Percentiles rank a stretch among this genome's conserved stretches.
These are phyloP conservation scores for Rhagologus leucostigma DNA, from an alignment of 2,113 vertebrate genomes.

Conservation along the genomic window DNA sequence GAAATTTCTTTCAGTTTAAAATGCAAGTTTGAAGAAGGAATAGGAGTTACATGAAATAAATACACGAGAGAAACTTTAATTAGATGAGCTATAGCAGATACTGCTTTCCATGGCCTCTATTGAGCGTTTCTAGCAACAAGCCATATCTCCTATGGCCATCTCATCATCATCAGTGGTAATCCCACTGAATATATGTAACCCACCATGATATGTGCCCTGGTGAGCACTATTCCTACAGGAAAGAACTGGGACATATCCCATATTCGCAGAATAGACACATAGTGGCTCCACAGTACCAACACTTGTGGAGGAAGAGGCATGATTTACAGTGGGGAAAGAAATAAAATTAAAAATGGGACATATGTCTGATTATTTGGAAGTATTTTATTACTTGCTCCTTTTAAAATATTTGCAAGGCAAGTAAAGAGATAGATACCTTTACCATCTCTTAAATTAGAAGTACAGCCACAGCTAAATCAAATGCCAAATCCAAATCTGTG, in stretches of 20 bases:
- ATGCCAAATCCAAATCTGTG: not conserved
- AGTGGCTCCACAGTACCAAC: not conserved
- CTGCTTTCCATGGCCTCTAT: not conserved
- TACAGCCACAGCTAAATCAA: not conserved
- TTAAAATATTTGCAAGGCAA: not conserved
- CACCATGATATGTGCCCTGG: fast-evolving
- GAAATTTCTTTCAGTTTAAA: not conserved
- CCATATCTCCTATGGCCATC: fast-evolving
- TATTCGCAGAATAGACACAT: not conserved
- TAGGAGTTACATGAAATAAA: not conserved
- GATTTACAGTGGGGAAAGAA: not conserved
- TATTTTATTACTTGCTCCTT: not conserved
- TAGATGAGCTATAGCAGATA: not conserved
- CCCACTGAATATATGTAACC: not conserved
- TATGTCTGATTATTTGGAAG: not conserved
- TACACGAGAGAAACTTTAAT: not conserved
- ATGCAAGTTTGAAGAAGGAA: not conserved
- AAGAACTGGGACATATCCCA: not conserved
- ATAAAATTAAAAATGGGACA: not conserved
- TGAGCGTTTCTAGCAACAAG: not conserved
- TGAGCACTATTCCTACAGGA: not conserved
- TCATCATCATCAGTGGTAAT: not conserved
- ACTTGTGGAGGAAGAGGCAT: not conserved
- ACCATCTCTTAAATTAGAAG: not conserved
- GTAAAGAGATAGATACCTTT: not conserved